Evolutionary conservation across 2,888 invertebrate species (phyloP).

Genomic region (Craniophora ligustri): DNA sequence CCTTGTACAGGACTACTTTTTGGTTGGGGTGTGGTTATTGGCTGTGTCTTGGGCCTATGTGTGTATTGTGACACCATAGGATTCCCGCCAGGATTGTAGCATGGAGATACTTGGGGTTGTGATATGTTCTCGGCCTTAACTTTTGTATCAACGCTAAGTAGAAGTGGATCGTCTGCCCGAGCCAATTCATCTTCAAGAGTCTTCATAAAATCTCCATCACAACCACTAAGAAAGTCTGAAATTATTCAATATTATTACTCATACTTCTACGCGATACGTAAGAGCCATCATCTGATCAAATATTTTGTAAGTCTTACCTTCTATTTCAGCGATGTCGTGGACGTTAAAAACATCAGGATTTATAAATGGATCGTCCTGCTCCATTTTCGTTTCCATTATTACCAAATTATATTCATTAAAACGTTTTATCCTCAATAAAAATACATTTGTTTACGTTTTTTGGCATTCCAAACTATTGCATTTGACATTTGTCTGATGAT

Average conservation of each 20-base stretch:
- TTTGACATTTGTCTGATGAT: slow-evolving; percentile 77
- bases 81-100: slow-evolving; percentile 72
- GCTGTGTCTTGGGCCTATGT: slow-evolving; percentile 59
- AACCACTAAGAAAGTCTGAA: slow-evolving; percentile 90
- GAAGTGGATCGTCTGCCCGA: slow-evolving; percentile 71
- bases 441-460: slow-evolving; percentile 78
- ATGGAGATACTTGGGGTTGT: slow-evolving; percentile 73
- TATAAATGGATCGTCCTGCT: slow-evolving; percentile 77
- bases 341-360: slow-evolving; percentile 90
- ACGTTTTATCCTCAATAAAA: slow-evolving; percentile 39
- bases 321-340: slow-evolving; percentile 91
- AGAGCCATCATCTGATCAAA: slow-evolving; percentile 4
- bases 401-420: slow-evolving; percentile 21
- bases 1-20: slow-evolving; percentile 74
- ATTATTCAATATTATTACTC: slow-evolving; percentile 52
- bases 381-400: slow-evolving; percentile 64
- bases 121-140: slow-evolving; percentile 64
- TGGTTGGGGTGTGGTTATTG: slow-evolving; percentile 56
- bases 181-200: slow-evolving; percentile 82
- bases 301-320: slow-evolving; percentile 84
- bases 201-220: slow-evolving; percentile 90
- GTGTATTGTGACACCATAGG: slow-evolving; percentile 80
- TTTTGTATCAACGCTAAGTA: slow-evolving; percentile 75
- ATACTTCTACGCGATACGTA: slow-evolving; percentile 31
- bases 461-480: slow-evolving; percentile 58